Evolutionary conservation across 2,113 vertebrate species (phyloP).

Genomic region (Smithornis capensis): DNA sequence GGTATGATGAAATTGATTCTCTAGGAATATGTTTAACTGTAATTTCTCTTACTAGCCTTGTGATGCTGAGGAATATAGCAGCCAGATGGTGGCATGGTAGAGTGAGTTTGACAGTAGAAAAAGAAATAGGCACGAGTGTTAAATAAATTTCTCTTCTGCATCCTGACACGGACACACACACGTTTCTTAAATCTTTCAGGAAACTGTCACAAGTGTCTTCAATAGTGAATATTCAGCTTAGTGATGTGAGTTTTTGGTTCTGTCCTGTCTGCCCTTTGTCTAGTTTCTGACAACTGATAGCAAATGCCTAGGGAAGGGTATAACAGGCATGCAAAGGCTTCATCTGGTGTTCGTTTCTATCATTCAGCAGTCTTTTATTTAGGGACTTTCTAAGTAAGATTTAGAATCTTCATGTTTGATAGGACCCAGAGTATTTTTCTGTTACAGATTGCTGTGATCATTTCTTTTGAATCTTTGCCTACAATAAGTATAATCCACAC

Average conservation of each 20-base stretch:
- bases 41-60: neutral
- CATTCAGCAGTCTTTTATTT: neutral
- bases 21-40: neutral
- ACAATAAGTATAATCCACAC: neutral
- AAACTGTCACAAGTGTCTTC: neutral
- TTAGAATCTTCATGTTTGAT: neutral
- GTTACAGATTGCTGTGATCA: accelerated
- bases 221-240: neutral
- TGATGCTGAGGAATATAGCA: neutral
- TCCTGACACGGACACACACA: neutral
- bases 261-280: neutral
- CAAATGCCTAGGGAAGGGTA: neutral
- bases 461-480: neutral
- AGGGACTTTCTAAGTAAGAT: neutral
- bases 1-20: neutral
- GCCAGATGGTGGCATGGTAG: neutral
- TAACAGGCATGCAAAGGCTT: neutral
- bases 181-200: neutral
- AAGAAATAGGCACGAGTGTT: neutral
- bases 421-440: neutral
- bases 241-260: neutral
- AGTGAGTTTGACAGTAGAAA: neutral
- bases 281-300: neutral
- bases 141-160: neutral
- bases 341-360: neutral